Evolutionary conservation across 1,140 invertebrate genomes (phyloP), one percentile per base, ranked within the genome.

Genomic region (Cydia fagiglandana): DNA sequence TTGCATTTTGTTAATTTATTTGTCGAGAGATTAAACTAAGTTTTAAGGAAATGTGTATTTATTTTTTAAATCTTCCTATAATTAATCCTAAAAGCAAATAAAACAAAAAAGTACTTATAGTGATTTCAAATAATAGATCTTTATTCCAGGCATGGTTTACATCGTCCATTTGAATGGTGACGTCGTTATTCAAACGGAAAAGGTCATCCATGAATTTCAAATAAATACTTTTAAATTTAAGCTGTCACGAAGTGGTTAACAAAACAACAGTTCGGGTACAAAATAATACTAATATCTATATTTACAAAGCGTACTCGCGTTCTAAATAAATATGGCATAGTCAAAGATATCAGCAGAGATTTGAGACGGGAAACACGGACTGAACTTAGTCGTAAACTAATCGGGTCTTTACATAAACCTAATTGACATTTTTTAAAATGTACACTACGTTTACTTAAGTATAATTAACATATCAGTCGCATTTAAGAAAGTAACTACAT

Each of bases 381-480:
- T 70, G 66, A 70, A 70, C 34, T 10, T 38, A 41, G 13, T 45
- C 34, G 15, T 17, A 38, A 30, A 34, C n/a, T n/a, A n/a, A n/a
- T 38, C 17, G 66, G 45, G 34, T 38, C 38, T 70, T 45, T 45
- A 70, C 73, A 70, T 64, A 79, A 61, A 77, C 61, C 77, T 30
- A 47, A 77, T 78, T 24, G 66, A 64, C 73, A 78, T 70, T 76
- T 70, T 76, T 78, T 74, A 70, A 74, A 78, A 24, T 76, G 82
- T 84, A 85, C 87, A 61, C 56, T 61, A 61, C 56, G 56, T 61
- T 53, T 53, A 53, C 50, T 53, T 61, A 61, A 61, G 56, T 61
- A 61, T 90, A 89, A 88, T 90, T 91, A 87, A 87, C 84, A 85
- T 91, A 91, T 91, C 90, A 91, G 90, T 91, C 90, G 84, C 86